Percentiles rank a stretch among this genome's conserved stretches.
Evolutionary conservation across 2,888 invertebrate species (phyloP).

Genomic region (Trileptium ribeirensis): DNA sequence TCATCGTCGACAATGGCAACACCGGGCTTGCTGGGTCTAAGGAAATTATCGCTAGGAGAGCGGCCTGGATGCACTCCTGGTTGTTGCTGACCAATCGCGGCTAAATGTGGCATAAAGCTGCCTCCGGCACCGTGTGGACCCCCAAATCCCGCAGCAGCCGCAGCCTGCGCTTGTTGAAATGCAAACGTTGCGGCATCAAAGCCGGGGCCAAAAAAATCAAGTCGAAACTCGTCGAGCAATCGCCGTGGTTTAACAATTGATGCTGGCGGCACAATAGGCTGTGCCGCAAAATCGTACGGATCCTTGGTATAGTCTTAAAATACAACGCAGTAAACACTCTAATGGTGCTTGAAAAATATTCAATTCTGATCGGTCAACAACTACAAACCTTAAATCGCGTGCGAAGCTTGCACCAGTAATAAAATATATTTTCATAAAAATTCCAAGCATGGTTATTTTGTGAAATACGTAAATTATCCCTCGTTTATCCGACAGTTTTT

Average conservation of each 20-base stretch:
- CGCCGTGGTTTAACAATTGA: neutral
- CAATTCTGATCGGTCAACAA: too few relatives aligned
- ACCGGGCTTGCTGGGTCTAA: too few relatives aligned
- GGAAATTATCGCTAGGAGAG: neutral
- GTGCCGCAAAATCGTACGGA: slow-evolving; percentile 17
- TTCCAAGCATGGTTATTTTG: too few relatives aligned
- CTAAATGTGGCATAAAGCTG: neutral
- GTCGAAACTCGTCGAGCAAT: neutral
- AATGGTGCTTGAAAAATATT: too few relatives aligned
- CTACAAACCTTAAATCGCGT: too few relatives aligned
- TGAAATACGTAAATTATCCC: too few relatives aligned
- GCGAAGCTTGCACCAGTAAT: too few relatives aligned
- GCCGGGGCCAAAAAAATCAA: neutral
- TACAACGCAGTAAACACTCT: neutral
- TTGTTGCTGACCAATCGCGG: neutral
- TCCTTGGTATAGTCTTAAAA: slow-evolving; percentile 14
- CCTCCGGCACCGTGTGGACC: neutral
- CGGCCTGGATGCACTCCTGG: neutral
- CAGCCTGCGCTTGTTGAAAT: neutral
- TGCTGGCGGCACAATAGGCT: slow-evolving; percentile 8
- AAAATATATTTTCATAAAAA: too few relatives aligned
- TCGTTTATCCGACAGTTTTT: too few relatives aligned
- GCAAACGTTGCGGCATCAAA: neutral
- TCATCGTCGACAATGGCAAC: too few relatives aligned
- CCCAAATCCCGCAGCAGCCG: neutral